Conservation (phyloP, 2,113 vertebrate species). For the Takifugu bimaculatus region DNA sequence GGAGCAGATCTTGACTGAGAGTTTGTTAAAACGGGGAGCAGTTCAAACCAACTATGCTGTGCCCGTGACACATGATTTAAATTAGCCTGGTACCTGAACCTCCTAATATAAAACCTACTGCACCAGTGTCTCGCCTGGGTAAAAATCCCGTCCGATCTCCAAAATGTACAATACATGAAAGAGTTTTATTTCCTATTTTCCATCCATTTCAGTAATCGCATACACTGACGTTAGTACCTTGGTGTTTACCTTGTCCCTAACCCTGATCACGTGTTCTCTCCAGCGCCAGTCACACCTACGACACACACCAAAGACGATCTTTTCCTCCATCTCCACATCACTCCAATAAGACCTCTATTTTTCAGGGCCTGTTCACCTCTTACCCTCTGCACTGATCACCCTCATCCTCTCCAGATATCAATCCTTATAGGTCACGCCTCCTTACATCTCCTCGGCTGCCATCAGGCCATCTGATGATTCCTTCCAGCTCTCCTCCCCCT, state of each 20-base stretch:
- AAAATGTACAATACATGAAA: neutral
- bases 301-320: constrained; percentile 16
- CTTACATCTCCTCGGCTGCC: constrained; percentile 39
- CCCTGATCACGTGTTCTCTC: neutral
- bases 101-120: no score
- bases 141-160: neutral
- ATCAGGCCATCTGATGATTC: constrained; percentile 51
- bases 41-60: no score
- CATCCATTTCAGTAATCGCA: no score
- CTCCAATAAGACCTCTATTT: constrained; percentile 26
- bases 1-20: no score
- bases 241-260: neutral
- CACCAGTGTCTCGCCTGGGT: no score
- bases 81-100: no score
- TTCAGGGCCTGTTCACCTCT: no score
- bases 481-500: constrained; percentile 25
- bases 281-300: constrained; percentile 10
- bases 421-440: constrained; percentile 30
- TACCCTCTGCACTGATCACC: constrained; percentile 17
- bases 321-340: neutral
- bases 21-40: no score
- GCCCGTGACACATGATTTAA: no score
- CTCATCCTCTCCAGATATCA: constrained; percentile 40
- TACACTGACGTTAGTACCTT: no score
- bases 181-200: neutral